These are phyloP conservation scores for Cephus nigrinus DNA, from an alignment of 2,888 invertebrate genomes.

Conservation along the genomic window DNA sequence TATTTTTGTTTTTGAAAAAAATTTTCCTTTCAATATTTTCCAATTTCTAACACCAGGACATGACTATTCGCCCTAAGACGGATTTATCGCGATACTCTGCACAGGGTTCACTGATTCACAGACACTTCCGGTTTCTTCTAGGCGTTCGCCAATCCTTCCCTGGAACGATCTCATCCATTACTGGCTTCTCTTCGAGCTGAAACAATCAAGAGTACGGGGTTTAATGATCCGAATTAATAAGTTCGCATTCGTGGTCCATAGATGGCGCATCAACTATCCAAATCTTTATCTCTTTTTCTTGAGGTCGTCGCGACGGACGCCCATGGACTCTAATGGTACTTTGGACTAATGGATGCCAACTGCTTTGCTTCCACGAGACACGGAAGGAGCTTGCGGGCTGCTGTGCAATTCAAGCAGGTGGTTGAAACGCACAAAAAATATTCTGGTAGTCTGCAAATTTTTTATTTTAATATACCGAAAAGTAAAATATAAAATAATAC, in stretches of 20 bases:
- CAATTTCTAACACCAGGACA: neutral
- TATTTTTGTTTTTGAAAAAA: neutral
- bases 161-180: neutral
- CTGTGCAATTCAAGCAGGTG: neutral
- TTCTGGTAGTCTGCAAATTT: neutral
- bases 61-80: neutral
- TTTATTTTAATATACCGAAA: neutral
- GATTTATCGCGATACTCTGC: neutral
- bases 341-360: neutral
- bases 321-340: neutral
- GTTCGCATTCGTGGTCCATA: neutral
- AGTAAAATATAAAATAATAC: neutral
- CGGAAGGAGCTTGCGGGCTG: neutral
- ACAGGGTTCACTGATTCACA: neutral
- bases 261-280: neutral
- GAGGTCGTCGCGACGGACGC: neutral
- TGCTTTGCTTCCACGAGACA: neutral
- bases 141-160: neutral
- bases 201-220: neutral
- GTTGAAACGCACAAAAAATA: neutral
- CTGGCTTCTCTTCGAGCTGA: neutral
- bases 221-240: neutral
- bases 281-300: neutral
- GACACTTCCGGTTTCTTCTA: neutral
- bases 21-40: neutral